Percentiles rank a stretch among this genome's conserved stretches.
Conservation (phyloP, 2,888 invertebrate genomes). For the Dromius quadrimaculatus region DNA sequence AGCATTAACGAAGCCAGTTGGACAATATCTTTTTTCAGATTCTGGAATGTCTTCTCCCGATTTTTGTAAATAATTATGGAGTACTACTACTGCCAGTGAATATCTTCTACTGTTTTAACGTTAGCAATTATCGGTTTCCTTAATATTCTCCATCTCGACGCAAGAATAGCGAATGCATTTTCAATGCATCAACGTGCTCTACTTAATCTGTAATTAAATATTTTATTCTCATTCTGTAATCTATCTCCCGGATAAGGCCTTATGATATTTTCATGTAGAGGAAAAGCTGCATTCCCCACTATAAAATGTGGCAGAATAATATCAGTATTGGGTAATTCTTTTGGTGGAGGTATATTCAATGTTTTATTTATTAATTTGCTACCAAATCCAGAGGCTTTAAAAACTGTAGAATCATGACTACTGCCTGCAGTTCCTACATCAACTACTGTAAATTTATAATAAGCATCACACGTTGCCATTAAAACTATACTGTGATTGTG, state of each 20-base stretch:
- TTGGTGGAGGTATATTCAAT: conserved; percentile 41
- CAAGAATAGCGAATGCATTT: conserved; percentile 51
- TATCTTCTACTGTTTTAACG: conserved; percentile 50
- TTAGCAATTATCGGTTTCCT: conserved; percentile 51
- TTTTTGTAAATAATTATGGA: conserved; percentile 54
- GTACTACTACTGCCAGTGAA: conserved; percentile 52
- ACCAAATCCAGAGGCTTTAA: conserved; percentile 32
- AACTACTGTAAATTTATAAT: conserved; percentile 52
- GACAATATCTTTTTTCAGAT: conserved; percentile 39
- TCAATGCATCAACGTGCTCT: conserved; percentile 47
- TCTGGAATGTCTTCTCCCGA: conserved; percentile 47
- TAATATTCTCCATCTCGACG: conserved; percentile 50
- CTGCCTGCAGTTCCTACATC: conserved; percentile 53
- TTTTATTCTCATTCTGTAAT: conserved; percentile 10
- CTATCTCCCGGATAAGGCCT: conserved; percentile 45
- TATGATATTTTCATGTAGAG: conserved; percentile 51
- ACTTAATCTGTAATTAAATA: conserved; percentile 47
- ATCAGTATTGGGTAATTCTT: conserved; percentile 49
- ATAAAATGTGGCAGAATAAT: conserved; percentile 49
- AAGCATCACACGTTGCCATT: conserved; percentile 54
- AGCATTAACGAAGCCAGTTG: conserved; percentile 43
- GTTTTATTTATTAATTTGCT: conserved; percentile 13
- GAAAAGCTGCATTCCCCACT: conserved; percentile 54
- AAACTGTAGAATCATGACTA: conserved; percentile 31
- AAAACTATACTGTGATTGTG: conserved; percentile 49